Evolutionary conservation across 2,797 vertebrate species (phyloP).

Genomic region (Okamejei kenojei): DNA sequence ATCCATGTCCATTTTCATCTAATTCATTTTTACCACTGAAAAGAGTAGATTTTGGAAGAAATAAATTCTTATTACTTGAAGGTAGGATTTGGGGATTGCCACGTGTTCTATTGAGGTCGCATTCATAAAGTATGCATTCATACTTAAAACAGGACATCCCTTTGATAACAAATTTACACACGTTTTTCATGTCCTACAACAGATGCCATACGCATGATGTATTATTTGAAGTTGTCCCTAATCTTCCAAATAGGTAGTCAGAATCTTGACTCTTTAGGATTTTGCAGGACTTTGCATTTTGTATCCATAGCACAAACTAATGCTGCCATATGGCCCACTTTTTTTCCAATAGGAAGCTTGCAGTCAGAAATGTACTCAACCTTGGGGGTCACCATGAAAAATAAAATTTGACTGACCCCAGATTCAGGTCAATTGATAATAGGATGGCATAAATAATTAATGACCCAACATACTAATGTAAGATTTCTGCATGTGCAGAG

Average conservation of each 20-base stretch:
- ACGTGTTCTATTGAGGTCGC: neutral
- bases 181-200: neutral
- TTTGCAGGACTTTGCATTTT: neutral
- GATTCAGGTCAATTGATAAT: neutral
- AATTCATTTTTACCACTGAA: neutral
- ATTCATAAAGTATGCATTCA: too few relatives aligned
- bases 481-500: neutral
- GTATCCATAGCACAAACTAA: neutral
- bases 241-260: neutral
- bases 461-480: neutral
- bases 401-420: neutral
- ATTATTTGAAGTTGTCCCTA: neutral
- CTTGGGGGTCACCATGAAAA: neutral
- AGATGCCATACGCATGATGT: neutral
- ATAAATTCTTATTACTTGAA: neutral
- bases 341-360: neutral
- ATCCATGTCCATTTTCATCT: neutral
- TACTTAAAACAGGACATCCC: neutral
- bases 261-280: neutral
- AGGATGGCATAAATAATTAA: neutral
- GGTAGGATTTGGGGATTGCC: neutral
- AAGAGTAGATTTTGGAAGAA: neutral
- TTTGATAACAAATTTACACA: neutral
- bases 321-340: neutral
- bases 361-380: neutral